These are phyloP conservation scores for Ormyrus labotus DNA, from an alignment of 2,888 invertebrate species.

Conservation along the genomic window DNA sequence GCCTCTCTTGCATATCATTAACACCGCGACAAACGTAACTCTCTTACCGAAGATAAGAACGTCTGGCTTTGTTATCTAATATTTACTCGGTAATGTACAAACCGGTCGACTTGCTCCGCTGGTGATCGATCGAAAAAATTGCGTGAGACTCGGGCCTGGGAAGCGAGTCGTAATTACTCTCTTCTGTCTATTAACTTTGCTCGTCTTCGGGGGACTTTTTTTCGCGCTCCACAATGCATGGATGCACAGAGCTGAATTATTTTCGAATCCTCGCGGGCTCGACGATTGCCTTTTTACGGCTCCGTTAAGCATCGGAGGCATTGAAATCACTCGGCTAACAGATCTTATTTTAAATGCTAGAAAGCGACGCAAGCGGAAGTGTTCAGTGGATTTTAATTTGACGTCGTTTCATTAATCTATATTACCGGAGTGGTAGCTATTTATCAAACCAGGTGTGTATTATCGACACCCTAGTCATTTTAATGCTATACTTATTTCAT, in stretches of 20 bases:
- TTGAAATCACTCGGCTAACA: conserved; percentile 46
- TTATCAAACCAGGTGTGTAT: too few species aligned
- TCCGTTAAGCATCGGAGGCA: conserved; percentile 49
- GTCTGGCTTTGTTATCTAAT: too few species aligned
- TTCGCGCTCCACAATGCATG: neutral
- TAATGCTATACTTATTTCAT: too few species aligned
- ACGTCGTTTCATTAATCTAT: conserved; percentile 18
- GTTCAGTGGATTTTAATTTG: neutral
- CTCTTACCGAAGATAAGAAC: neutral
- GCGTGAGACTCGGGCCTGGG: too few species aligned
- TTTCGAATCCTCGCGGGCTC: conserved; percentile 3
- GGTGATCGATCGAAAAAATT: too few species aligned
- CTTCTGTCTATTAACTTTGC: neutral
- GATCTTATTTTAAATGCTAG: conserved; percentile 8
- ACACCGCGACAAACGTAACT: neutral
- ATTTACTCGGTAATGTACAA: too few species aligned
- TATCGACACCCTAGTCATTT: too few species aligned
- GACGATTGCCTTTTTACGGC: conserved; percentile 32
- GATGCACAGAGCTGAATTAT: neutral
- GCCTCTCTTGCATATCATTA: neutral
- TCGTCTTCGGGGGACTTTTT: neutral
- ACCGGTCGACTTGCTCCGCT: too few species aligned
- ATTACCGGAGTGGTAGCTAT: neutral
- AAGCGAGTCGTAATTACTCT: neutral
- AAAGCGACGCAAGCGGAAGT: conserved; percentile 34